Conservation (phyloP, 37 sponge, comb jelly and placozoan genomes). For the Halichondria panicea region DNA sequence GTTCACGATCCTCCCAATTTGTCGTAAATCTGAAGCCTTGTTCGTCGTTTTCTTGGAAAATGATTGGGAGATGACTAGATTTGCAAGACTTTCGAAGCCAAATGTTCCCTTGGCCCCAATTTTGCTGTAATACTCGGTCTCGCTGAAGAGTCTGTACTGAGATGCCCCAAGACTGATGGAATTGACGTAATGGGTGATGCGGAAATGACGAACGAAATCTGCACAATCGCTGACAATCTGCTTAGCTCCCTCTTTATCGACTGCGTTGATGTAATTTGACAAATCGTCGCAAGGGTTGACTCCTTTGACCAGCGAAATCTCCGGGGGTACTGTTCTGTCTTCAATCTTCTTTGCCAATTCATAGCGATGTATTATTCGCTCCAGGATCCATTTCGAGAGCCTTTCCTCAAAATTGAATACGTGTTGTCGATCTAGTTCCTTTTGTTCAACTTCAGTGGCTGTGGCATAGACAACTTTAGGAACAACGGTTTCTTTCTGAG, state of each 20-base stretch:
- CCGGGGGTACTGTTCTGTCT: not conserved
- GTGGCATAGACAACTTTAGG: not conserved
- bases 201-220: constrained; percentile 39
- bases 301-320: not conserved
- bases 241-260: not conserved
- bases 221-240: constrained; percentile 15
- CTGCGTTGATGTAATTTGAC: not conserved
- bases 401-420: constrained; percentile 45
- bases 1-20: constrained; percentile 39
- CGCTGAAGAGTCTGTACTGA: constrained; percentile 49
- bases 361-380: constrained; percentile 6
- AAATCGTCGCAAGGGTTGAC: not conserved
- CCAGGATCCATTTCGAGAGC: constrained; percentile 54
- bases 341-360: not conserved
- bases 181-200: constrained; percentile 71
- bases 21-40: constrained; percentile 18
- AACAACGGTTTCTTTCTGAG: not conserved
- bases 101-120: constrained; percentile 11
- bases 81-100: constrained; percentile 31
- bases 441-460: not conserved
- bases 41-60: not conserved
- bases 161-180: constrained; percentile 58
- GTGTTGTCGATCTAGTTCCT: not conserved
- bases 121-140: constrained; percentile 37
- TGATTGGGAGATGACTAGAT: not conserved